These are phyloP conservation scores for Galendromus occidentalis DNA, from an alignment of 1,140 invertebrate genomes.

Conservation along the genomic window DNA sequence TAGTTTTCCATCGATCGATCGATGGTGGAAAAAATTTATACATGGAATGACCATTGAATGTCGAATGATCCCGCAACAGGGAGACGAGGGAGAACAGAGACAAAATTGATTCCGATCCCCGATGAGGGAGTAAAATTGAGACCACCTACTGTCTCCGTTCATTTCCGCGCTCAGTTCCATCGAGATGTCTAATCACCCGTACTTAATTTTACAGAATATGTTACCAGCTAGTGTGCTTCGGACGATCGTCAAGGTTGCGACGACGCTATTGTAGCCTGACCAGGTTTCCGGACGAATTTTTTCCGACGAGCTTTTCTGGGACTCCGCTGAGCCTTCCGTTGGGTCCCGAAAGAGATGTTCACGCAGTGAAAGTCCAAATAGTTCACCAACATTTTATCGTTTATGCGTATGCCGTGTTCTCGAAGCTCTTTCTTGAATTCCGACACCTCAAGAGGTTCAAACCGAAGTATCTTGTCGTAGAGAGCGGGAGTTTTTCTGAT, in stretches of 20 bases:
- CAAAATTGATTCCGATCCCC: too few species aligned
- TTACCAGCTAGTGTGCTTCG: too few species aligned
- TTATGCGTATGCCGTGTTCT: background rate
- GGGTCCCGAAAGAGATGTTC: constrained; percentile 3
- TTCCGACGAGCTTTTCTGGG: background rate
- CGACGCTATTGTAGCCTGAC: background rate
- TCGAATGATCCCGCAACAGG: too few species aligned
- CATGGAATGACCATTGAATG: too few species aligned
- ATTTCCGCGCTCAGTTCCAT: too few species aligned
- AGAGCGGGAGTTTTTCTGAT: background rate
- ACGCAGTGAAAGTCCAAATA: background rate
- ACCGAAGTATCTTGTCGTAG: constrained; percentile 6
- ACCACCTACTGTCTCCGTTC: too few species aligned
- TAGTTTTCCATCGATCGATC: too few species aligned
- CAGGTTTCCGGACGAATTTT: background rate
- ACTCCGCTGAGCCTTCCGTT: background rate
- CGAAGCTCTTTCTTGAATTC: background rate
- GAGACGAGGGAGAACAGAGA: too few species aligned
- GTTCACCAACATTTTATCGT: background rate
- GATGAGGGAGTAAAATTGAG: too few species aligned
- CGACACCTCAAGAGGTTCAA: background rate
- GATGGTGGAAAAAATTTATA: too few species aligned
- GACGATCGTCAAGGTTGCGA: background rate
- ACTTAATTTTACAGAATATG: too few species aligned
- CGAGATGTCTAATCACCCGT: too few species aligned